phyloP scores from a whole-genome alignment of 2,888 invertebrate species.

The Leptinotarsa rubiginosa region DNA sequence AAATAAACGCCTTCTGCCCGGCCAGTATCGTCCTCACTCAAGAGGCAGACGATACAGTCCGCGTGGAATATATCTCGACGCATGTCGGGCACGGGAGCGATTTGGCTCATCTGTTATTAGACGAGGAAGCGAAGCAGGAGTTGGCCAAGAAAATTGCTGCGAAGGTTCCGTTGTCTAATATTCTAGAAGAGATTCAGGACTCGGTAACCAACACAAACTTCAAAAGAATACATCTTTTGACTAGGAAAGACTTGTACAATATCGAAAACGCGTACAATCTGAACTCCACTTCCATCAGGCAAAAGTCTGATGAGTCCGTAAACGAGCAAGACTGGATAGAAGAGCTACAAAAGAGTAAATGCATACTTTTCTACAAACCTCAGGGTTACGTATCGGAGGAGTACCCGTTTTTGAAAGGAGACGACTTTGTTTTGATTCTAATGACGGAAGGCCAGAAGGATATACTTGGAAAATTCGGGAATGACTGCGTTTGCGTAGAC shows the following conservation, averaged over 20 bases:
- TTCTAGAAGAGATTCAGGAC: conserved; percentile 7
- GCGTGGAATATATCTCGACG: no score
- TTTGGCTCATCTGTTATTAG: conserved; percentile 32
- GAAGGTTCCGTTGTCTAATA: conserved; percentile 12
- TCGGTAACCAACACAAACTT: background rate
- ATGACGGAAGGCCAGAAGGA: conserved; percentile 14
- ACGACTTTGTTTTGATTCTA: conserved; percentile 7
- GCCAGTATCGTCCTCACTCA: conserved; percentile 22
- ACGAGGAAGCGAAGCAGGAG: background rate
- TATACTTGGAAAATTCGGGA: background rate
- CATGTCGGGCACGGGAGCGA: conserved; percentile 37
- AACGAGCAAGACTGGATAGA: no score
- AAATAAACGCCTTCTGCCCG: conserved; percentile 40
- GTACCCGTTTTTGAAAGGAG: conserved; percentile 7
- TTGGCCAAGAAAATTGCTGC: conserved; percentile 10
- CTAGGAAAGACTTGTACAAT: conserved; percentile 19
- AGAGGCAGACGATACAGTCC: background rate
- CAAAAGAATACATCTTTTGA: conserved; percentile 12
- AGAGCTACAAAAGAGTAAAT: no score
- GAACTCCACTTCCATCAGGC: background rate
- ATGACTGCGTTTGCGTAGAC: background rate
- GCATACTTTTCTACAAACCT: no score
- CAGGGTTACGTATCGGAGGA: background rate
- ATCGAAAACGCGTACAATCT: conserved; percentile 10
- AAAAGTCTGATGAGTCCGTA: background rate